Conservation (phyloP, 2,113 vertebrate species). For the Gracilinanus agilis region DNA sequence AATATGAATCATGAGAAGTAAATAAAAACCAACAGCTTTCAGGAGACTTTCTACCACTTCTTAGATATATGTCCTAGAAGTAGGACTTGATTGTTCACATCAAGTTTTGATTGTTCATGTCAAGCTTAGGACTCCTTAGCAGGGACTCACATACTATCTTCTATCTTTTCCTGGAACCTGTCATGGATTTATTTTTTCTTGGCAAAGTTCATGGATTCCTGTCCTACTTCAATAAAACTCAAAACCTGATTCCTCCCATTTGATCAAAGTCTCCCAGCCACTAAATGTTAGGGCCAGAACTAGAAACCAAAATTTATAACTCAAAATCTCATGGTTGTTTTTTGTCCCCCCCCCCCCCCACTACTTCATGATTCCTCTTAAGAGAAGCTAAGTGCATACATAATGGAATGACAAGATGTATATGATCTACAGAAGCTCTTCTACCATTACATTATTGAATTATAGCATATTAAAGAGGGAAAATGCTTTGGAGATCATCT, state of each 20-base stretch:
- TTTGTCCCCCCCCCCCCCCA: too few species aligned
- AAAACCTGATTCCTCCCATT: background rate
- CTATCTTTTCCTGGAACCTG: background rate
- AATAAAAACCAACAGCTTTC: background rate
- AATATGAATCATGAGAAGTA: background rate
- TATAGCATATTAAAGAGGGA: background rate
- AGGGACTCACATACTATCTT: background rate
- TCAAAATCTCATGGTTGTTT: background rate
- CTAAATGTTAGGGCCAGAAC: background rate
- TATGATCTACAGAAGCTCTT: background rate
- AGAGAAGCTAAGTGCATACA: background rate
- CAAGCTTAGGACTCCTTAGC: background rate
- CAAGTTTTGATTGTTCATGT: background rate
- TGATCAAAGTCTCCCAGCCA: background rate
- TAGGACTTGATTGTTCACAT: background rate
- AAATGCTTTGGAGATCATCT: background rate
- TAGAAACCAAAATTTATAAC: background rate
- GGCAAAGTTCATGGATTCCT: background rate
- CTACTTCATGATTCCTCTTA: background rate
- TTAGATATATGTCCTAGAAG: background rate
- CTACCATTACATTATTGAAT: background rate
- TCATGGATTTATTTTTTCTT: background rate
- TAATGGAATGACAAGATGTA: background rate
- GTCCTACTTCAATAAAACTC: background rate
- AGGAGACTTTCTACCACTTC: background rate